Evolutionary conservation across 2,888 invertebrate genomes (phyloP).

Genomic region (Cacoxenus indagator): DNA sequence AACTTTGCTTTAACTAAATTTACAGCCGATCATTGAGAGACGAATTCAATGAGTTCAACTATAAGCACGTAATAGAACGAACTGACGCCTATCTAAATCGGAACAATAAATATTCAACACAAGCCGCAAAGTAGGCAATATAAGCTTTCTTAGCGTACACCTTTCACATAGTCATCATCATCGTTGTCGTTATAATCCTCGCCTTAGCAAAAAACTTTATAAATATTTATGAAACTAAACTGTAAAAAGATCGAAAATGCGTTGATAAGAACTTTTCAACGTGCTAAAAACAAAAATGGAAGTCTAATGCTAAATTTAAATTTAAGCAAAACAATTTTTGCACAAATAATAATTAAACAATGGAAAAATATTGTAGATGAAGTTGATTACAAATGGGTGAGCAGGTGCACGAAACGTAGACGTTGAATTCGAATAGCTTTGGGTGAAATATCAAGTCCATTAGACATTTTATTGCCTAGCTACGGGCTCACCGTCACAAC

Average conservation of each 20-base stretch:
- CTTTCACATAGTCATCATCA: neutral
- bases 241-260: slow-evolving; percentile 1
- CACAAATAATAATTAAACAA: slow-evolving; percentile 4
- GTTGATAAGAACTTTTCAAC: neutral
- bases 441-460: no score
- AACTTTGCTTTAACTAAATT: neutral
- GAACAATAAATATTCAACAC: slow-evolving; percentile 2
- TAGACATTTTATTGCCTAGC: slow-evolving; percentile 7
- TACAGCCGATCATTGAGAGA: neutral
- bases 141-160: no score
- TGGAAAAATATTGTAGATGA: neutral
- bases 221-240: slow-evolving; percentile 5
- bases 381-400: neutral
- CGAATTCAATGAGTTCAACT: neutral
- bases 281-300: neutral
- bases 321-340: neutral
- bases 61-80: neutral
- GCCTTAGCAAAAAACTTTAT: neutral
- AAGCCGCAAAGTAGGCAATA: neutral
- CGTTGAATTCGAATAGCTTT: neutral
- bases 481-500: neutral
- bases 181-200: neutral
- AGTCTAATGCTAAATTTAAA: neutral
- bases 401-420: neutral
- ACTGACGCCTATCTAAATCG: neutral